phyloP scores from a whole-genome alignment of 2,797 vertebrate genomes.

The Podargus strigoides region DNA sequence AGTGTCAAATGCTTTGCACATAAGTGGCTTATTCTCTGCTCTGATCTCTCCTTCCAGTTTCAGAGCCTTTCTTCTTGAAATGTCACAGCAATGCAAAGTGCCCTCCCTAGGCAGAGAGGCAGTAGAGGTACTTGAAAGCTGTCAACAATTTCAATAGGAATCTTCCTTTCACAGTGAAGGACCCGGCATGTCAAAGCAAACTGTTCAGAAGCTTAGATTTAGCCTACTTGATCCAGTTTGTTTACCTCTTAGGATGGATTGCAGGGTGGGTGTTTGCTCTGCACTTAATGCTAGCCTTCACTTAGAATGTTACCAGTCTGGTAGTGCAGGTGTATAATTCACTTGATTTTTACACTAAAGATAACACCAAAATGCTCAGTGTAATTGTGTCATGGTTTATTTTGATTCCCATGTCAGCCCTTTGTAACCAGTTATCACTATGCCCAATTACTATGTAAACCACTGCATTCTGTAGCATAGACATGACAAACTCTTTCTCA shows the following conservation, averaged over 20 bases:
- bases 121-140: slow-evolving; percentile 36
- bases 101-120: background rate
- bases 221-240: slow-evolving; percentile 25
- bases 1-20: too few relatives aligned
- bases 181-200: slow-evolving; percentile 30
- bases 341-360: background rate
- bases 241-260: background rate
- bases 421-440: background rate
- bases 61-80: background rate
- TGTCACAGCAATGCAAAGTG: background rate
- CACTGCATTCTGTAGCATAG: background rate
- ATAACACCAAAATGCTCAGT: background rate
- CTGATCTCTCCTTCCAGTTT: slow-evolving; percentile 1
- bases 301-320: background rate
- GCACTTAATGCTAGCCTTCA: background rate
- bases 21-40: background rate
- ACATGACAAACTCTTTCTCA: background rate
- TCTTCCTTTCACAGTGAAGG: slow-evolving; percentile 27
- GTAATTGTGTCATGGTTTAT: background rate
- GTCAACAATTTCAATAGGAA: slow-evolving; percentile 27
- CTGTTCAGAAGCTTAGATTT: slow-evolving; percentile 36
- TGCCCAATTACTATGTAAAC: background rate
- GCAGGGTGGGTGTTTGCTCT: background rate
- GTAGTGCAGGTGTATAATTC: background rate
- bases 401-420: background rate